Evolutionary conservation across 1,140 invertebrate species (phyloP).

Genomic region (Matsumurasca onukii): DNA sequence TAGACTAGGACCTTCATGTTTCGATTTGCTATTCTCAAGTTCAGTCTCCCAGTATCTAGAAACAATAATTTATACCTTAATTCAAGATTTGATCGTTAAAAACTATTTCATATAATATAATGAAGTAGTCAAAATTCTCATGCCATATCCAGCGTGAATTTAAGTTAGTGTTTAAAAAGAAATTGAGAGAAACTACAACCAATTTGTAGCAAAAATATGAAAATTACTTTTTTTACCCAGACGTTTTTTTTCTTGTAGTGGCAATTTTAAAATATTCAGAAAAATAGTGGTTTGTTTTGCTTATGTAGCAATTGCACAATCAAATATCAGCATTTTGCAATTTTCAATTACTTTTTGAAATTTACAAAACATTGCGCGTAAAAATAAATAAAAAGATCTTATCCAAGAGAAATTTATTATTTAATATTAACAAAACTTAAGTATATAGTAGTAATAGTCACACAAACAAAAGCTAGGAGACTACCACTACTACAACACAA

Average conservation of each 20-base stretch:
- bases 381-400: too few species aligned
- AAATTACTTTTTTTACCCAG: neutral
- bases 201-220: too few species aligned
- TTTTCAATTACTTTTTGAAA: too few species aligned
- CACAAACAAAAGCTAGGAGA: too few species aligned
- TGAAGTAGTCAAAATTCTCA: neutral
- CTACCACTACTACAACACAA: too few species aligned
- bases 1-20: slow-evolving; percentile 53
- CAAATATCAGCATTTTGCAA: too few species aligned
- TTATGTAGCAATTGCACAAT: too few species aligned
- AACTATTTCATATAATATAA: neutral
- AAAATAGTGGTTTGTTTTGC: too few species aligned
- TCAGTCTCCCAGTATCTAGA: slow-evolving; percentile 41
- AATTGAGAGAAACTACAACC: neutral
- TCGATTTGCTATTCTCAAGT: slow-evolving; percentile 43
- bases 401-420: too few species aligned
- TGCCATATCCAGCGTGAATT: neutral
- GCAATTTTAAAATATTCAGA: neutral
- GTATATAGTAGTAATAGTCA: too few species aligned
- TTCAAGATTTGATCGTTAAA: neutral
- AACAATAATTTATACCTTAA: slow-evolving; percentile 16
- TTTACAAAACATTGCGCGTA: too few species aligned
- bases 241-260: neutral
- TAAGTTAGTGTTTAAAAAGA: neutral
- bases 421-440: too few species aligned